Evolutionary conservation across 2,888 invertebrate species (phyloP), one percentile per base, ranked within the genome.

Genomic region (Merodon equestris): DNA sequence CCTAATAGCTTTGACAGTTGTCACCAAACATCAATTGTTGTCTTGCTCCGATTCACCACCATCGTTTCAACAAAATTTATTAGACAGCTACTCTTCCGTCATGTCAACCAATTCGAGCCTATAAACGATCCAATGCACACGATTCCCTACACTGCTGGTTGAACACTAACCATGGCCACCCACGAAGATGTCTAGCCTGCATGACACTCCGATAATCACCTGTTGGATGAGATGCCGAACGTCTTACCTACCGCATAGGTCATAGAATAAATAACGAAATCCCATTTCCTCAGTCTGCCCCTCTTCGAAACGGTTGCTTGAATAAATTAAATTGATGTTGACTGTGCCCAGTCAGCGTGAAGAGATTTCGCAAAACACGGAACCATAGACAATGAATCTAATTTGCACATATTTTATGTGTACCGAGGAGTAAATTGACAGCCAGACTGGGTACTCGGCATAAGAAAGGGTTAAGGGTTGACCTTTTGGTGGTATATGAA

Each of bases 331-430:
- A 27, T 27, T 27, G 47, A 10, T 34, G 27, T 27, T 7, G 17
- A 64, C 17, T 27, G 14, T 19, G 56, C n/a, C 2, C 10, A 27
- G 40, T 66, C 50, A 50, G 47, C 7, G 19, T 58, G 27, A 27
- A 47, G 36, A 54, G 19, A 18, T 19, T 42, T 19, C n/a, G 15
- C 18, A 42, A 44, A 40, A 17, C n/a, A 19, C 18, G 44, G 36
- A 60, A 61, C 34, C 17, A 34, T 54, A 63, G 14, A 71, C 44
- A 71, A 56, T 19, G 44, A 19, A 44, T 13, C 54, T 63, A 56
- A 71, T 71, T 71, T 63, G 63, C 63, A 50, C 34, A 18, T 3
- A 27, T 27, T 48, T 50, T 61, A 17, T 14, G 9, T n/a, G 45
- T 34, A 12, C 14, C 27, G 17, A 13, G 50, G 27, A 15, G 19